These are phyloP conservation scores for Hemaris fuciformis DNA, from an alignment of 2,888 invertebrate species.

Conservation along the genomic window DNA sequence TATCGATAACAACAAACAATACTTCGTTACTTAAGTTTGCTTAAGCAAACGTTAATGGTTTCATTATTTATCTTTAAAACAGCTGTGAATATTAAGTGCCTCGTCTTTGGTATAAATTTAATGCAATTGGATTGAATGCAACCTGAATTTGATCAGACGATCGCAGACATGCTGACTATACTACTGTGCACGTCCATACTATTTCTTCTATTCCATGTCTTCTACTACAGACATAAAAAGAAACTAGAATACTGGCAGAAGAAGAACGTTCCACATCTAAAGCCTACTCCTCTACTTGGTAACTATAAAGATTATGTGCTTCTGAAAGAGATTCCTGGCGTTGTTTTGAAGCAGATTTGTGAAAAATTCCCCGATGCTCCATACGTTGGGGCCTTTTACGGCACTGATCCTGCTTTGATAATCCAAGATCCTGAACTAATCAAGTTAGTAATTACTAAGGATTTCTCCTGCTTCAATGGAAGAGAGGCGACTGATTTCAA, in stretches of 20 bases:
- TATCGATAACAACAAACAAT: too few relatives aligned
- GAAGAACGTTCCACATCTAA: slow-evolving; percentile 37
- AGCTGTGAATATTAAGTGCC: too few relatives aligned
- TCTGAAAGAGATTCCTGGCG: slow-evolving; percentile 30
- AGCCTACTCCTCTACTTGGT: slow-evolving; percentile 46
- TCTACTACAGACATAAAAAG: slow-evolving; percentile 13
- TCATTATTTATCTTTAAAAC: too few relatives aligned
- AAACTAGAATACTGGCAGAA: slow-evolving; percentile 47
- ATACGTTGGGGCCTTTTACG: slow-evolving; percentile 52
- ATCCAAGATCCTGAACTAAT: slow-evolving; percentile 47
- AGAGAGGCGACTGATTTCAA: slow-evolving; percentile 45
- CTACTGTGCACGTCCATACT: not conserved
- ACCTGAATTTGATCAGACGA: too few relatives aligned
- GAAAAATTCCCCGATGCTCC: slow-evolving; percentile 40
- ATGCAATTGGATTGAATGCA: too few relatives aligned
- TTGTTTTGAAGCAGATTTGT: slow-evolving; percentile 39
- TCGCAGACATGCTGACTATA: not conserved
- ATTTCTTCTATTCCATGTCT: not conserved
- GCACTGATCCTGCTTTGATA: slow-evolving; percentile 52
- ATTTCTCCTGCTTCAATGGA: slow-evolving; percentile 51
- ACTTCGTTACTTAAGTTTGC: too few relatives aligned
- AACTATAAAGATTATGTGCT: slow-evolving; percentile 47
- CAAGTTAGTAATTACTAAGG: slow-evolving; percentile 45
- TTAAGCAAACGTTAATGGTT: too few relatives aligned
- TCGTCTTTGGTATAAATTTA: too few relatives aligned